Conservation (phyloP, 2,113 vertebrate genomes). For the Hippocampus comes region DNA sequence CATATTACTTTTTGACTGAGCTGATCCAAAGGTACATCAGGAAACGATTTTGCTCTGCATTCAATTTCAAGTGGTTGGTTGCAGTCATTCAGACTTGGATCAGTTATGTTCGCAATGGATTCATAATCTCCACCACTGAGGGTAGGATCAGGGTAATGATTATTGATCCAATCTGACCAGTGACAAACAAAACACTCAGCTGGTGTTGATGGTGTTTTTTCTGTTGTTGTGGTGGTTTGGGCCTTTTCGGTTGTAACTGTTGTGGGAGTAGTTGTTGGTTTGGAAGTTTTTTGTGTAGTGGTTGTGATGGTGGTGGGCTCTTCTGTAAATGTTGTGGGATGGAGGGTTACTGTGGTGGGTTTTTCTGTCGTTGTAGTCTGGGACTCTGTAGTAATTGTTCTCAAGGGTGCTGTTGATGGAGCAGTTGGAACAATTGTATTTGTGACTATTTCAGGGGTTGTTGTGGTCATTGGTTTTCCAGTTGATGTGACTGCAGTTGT, state of each 20-base stretch:
- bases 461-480: conserved; percentile 1
- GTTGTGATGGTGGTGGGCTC: too few species aligned
- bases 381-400: background rate
- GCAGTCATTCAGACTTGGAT: conserved; percentile 19
- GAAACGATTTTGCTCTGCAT: background rate
- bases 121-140: conserved; percentile 28
- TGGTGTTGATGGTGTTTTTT: too few species aligned
- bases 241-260: too few species aligned
- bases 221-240: too few species aligned
- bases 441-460: background rate
- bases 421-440: background rate
- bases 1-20: conserved; percentile 36
- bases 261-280: too few species aligned
- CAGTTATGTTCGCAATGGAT: conserved; percentile 13
- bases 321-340: background rate
- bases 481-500: background rate
- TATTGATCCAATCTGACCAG: conserved; percentile 36
- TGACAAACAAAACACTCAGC: too few species aligned
- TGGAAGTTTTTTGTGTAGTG: too few species aligned
- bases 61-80: conserved; percentile 29
- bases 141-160: fast-evolving
- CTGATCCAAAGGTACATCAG: fast-evolving
- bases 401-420: background rate
- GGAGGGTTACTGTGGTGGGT: background rate
- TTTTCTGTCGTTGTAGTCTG: background rate